Percentiles rank a stretch among this genome's conserved stretches.
phyloP scores from a whole-genome alignment of 2,888 invertebrate genomes.

The Drosophila flavopinicola region DNA sequence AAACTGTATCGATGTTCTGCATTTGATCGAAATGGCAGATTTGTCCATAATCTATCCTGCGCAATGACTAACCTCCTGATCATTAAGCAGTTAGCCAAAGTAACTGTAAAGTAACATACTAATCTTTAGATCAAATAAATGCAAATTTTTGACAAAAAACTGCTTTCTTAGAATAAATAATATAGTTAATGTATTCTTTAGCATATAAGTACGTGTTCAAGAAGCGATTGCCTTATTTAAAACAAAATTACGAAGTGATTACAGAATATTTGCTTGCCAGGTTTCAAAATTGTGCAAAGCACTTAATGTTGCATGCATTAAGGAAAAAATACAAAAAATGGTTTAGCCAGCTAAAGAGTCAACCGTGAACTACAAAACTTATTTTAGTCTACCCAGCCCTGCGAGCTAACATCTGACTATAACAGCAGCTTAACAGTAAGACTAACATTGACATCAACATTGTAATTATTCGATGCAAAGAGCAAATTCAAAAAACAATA shows the following conservation, averaged over 20 bases:
- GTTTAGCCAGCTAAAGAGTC: neutral
- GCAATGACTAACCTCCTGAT: neutral
- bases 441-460: slow-evolving; percentile 17
- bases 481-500: slow-evolving; percentile 8
- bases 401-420: slow-evolving; percentile 12
- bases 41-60: too few relatives aligned
- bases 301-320: neutral
- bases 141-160: too few relatives aligned
- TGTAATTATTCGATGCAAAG: slow-evolving; percentile 15
- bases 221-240: too few relatives aligned
- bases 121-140: neutral
- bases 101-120: neutral
- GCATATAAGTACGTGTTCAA: too few relatives aligned
- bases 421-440: slow-evolving; percentile 19
- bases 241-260: too few relatives aligned
- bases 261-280: too few relatives aligned
- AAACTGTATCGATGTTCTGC: too few relatives aligned
- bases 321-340: neutral
- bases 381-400: slow-evolving; percentile 28
- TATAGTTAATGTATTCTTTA: too few relatives aligned
- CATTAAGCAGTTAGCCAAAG: neutral
- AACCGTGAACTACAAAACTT: neutral
- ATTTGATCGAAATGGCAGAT: too few relatives aligned
- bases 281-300: too few relatives aligned
- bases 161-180: too few relatives aligned